A percentile compares a stretch with the other conserved stretches of the same genome.
Conservation (phyloP, 2,113 vertebrate species). For the Thryonomys swinderianus region DNA sequence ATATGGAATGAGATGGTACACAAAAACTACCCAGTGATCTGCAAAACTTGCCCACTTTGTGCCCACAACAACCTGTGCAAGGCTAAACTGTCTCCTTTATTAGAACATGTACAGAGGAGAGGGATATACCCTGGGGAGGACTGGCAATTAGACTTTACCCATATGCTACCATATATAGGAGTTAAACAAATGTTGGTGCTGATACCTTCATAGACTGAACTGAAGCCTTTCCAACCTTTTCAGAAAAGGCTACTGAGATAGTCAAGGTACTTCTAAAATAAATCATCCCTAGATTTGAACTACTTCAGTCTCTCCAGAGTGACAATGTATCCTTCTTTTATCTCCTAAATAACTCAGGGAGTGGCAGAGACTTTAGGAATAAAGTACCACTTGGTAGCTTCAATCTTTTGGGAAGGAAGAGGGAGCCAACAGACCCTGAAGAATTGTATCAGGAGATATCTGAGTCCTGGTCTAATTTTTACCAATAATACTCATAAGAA, state of each 20-base stretch:
- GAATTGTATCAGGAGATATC: background rate
- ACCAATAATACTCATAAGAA: background rate
- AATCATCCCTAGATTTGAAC: background rate
- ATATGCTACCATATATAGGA: background rate
- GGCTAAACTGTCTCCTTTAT: background rate
- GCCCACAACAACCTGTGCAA: background rate
- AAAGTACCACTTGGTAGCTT: background rate
- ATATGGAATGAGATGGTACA: background rate
- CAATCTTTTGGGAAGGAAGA: background rate
- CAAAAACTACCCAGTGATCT: background rate
- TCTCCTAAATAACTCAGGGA: background rate
- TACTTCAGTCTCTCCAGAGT: background rate
- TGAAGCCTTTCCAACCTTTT: background rate
- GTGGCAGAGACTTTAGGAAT: background rate
- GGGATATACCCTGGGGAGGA: background rate
- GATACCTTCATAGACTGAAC: background rate
- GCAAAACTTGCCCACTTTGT: background rate
- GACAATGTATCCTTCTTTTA: background rate
- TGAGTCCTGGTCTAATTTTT: background rate
- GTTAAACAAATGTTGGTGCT: background rate
- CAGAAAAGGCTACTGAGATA: background rate
- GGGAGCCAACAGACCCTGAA: background rate
- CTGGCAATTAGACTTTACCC: background rate
- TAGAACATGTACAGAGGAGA: background rate
- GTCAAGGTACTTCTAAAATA: background rate